A percentile compares a stretch with the other conserved stretches of the same genome.
Conservation (phyloP, 2,113 vertebrate species). For the Periophthalmus modestus region DNA sequence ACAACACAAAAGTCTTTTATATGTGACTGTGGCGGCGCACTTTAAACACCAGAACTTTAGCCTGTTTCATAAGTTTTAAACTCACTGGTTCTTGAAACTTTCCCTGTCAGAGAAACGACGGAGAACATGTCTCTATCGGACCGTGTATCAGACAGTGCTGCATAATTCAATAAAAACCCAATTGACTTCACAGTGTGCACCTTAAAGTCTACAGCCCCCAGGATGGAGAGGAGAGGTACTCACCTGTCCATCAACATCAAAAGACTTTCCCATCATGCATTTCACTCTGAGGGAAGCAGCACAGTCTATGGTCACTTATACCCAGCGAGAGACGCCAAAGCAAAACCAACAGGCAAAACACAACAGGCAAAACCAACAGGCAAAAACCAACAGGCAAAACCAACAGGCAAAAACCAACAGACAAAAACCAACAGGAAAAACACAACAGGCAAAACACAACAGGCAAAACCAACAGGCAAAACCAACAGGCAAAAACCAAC, state of each 20-base stretch:
- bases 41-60: background rate
- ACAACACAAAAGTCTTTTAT: too few relatives aligned
- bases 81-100: background rate
- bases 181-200: conserved; percentile 20
- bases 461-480: too few relatives aligned
- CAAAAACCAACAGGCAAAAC: too few relatives aligned
- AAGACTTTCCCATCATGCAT: conserved; percentile 34
- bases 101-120: background rate
- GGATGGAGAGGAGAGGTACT: conserved; percentile 23
- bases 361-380: too few relatives aligned
- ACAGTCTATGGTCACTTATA: background rate
- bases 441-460: too few relatives aligned
- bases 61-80: background rate
- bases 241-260: conserved; percentile 49
- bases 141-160: background rate
- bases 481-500: too few relatives aligned
- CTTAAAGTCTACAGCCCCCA: conserved; percentile 18
- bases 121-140: background rate
- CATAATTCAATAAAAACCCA: conserved; percentile 9
- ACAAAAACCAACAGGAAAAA: too few relatives aligned
- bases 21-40: too few relatives aligned
- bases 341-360: too few relatives aligned
- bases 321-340: background rate
- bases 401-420: too few relatives aligned
- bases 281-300: conserved; percentile 14